phyloP scores from a whole-genome alignment of 2,113 vertebrate genomes.

The Pterocles burchelli region DNA sequence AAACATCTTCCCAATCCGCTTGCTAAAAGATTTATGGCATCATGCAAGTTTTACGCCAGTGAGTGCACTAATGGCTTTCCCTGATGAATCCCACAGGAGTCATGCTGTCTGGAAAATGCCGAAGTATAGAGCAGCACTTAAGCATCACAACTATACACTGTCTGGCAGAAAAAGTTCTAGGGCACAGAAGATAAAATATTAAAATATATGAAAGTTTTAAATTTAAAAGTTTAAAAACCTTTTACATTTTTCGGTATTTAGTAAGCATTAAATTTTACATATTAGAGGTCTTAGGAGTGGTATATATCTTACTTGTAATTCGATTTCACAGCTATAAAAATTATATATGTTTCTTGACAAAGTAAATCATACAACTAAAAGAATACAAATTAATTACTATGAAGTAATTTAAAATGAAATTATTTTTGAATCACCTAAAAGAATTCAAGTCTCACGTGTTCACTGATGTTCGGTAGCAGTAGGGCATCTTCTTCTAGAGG shows the following conservation, averaged over 20 bases:
- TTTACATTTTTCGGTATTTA: neutral
- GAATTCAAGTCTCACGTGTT: neutral
- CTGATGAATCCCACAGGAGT: constrained; percentile 79
- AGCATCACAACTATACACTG: constrained; percentile 21
- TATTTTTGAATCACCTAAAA: neutral
- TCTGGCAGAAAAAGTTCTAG: constrained; percentile 37
- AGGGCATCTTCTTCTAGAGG: neutral
- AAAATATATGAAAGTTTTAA: constrained; percentile 1
- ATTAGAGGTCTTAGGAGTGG: neutral
- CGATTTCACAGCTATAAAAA: neutral
- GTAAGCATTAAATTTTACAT: neutral
- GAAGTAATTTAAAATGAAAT: neutral
- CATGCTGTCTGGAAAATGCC: constrained; percentile 80
- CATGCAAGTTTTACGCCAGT: constrained; percentile 90
- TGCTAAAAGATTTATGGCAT: constrained; percentile 90
- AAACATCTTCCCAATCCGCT: constrained; percentile 78
- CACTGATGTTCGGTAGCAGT: neutral
- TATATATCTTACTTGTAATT: neutral
- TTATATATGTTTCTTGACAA: neutral
- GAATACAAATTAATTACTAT: neutral
- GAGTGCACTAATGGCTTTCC: constrained; percentile 90
- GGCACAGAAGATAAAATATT: constrained; percentile 31
- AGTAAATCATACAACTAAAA: neutral
- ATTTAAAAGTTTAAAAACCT: neutral
- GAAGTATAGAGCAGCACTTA: constrained; percentile 75